Percentiles rank a stretch among this genome's conserved stretches.
phyloP scores from a whole-genome alignment of 2,888 invertebrate genomes.

The Osmoderma eremita region DNA sequence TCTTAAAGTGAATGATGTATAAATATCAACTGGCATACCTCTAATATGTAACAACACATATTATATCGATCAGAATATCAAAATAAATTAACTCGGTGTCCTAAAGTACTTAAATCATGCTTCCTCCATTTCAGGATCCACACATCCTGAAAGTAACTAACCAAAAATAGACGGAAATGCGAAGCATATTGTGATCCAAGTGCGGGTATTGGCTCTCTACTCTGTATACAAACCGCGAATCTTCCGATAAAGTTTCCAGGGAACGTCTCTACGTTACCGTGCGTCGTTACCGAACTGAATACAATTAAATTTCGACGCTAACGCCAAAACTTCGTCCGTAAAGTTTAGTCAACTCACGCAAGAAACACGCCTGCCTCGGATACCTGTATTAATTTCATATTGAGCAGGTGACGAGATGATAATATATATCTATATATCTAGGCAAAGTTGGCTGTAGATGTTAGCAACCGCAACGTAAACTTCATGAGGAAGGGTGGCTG shows the following conservation, averaged over 20 bases:
- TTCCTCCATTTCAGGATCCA: neutral
- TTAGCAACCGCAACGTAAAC: neutral
- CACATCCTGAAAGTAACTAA: too few relatives aligned
- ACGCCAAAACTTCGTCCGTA: constrained; percentile 7
- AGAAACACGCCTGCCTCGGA: neutral
- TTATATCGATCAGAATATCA: too few relatives aligned
- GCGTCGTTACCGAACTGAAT: constrained; percentile 17
- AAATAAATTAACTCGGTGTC: too few relatives aligned
- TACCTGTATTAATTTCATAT: constrained; percentile 26
- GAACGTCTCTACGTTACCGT: neutral
- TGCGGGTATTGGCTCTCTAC: too few relatives aligned
- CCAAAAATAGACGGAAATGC: constrained; percentile 4
- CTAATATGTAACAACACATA: too few relatives aligned
- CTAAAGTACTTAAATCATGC: neutral
- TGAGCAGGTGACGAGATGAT: constrained; percentile 29
- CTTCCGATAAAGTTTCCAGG: neutral
- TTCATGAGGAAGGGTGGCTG: too few relatives aligned
- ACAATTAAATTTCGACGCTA: constrained; percentile 35
- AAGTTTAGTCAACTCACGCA: constrained; percentile 7
- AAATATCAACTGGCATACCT: too few relatives aligned
- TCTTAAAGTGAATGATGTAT: too few relatives aligned
- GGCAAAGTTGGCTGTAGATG: constrained; percentile 21
- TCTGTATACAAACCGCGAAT: too few relatives aligned
- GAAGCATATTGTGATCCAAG: neutral
- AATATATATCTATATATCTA: constrained; percentile 11